A percentile compares a stretch with the other conserved stretches of the same genome.
Conservation (phyloP, 2,113 vertebrate genomes). For the Ictalurus punctatus region DNA sequence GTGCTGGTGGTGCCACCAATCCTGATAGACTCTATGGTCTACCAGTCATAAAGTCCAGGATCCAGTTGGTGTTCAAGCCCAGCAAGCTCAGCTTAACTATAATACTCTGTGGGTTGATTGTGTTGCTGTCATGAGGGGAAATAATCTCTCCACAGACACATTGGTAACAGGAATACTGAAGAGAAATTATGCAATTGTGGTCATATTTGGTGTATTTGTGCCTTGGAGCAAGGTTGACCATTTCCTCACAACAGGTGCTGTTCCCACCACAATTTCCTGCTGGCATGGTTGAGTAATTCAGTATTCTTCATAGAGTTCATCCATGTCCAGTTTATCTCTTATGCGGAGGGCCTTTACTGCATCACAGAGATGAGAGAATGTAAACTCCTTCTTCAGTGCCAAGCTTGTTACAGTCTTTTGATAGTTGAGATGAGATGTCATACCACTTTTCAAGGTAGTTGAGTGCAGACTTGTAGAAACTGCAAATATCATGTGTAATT, state of each 20-base stretch:
- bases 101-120: too few relatives aligned
- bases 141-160: too few relatives aligned
- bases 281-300: conserved; percentile 27
- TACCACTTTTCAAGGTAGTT: conserved; percentile 51
- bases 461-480: background rate
- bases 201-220: conserved; percentile 43
- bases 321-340: conserved; percentile 48
- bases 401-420: conserved; percentile 38
- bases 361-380: conserved; percentile 43
- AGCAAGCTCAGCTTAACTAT: too few relatives aligned
- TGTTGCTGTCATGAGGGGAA: too few relatives aligned
- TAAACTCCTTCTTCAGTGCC: conserved; percentile 46
- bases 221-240: conserved; percentile 44
- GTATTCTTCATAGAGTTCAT: conserved; percentile 45
- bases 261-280: conserved; percentile 42
- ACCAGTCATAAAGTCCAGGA: too few relatives aligned
- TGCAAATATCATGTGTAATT: conserved; percentile 40
- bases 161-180: too few relatives aligned
- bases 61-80: too few relatives aligned
- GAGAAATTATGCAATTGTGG: too few relatives aligned
- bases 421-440: conserved; percentile 39
- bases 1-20: too few relatives aligned
- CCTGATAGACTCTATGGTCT: too few relatives aligned
- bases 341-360: conserved; percentile 45
- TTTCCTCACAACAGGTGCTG: conserved; percentile 49